Evolutionary conservation across 2,888 invertebrate species (phyloP).

Genomic region (Plebejus melissa): DNA sequence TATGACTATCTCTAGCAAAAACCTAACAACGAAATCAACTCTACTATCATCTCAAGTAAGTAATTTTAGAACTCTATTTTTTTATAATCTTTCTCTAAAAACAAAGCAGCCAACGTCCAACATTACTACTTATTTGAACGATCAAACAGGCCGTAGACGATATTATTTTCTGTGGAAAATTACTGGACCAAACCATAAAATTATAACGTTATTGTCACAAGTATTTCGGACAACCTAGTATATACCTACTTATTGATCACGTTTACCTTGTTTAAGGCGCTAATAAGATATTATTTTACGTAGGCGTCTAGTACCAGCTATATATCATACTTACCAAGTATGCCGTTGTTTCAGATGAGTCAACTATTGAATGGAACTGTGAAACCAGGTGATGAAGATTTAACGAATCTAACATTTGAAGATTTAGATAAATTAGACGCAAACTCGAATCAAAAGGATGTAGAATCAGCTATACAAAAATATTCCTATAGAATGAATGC

Average conservation of each 20-base stretch:
- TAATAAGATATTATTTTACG: constrained; percentile 39
- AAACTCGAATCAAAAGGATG: constrained; percentile 87
- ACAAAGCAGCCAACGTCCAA: too few relatives aligned
- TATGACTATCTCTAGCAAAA: constrained; percentile 87
- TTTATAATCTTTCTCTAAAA: too few relatives aligned
- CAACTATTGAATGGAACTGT: constrained; percentile 83
- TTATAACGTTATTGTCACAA: constrained; percentile 1
- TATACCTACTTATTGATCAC: background rate
- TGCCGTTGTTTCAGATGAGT: constrained; percentile 74
- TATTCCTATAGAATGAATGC: constrained; percentile 87
- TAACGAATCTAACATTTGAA: constrained; percentile 83
- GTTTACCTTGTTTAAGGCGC: constrained; percentile 28
- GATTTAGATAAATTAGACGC: constrained; percentile 88
- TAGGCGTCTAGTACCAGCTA: constrained; percentile 38
- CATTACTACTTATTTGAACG: background rate
- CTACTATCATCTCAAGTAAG: constrained; percentile 77
- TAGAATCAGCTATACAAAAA: constrained; percentile 89
- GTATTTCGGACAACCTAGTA: background rate
- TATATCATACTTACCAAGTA: constrained; percentile 32
- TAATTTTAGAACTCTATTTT: background rate
- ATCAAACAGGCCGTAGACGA: background rate
- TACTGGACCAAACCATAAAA: background rate
- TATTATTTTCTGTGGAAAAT: constrained; percentile 6
- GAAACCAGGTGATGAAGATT: constrained; percentile 84
- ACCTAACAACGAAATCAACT: constrained; percentile 82